A percentile compares a stretch with the other conserved stretches of the same genome.
These are phyloP conservation scores for Neoarius graeffei DNA, from an alignment of 2,113 vertebrate species.

Conservation along the genomic window DNA sequence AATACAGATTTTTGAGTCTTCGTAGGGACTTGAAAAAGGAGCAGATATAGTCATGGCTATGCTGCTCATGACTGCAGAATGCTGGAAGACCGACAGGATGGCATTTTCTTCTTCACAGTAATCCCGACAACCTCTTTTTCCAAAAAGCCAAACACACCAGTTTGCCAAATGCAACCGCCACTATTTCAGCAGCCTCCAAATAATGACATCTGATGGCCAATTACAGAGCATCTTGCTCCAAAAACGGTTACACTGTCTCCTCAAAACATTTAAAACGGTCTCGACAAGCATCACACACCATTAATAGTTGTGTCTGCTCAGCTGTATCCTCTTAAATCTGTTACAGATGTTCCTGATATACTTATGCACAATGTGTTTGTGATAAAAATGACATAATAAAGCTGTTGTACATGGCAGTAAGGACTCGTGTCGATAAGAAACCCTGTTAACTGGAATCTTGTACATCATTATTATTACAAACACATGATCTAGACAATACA, in stretches of 20 bases:
- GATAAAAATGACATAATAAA: constrained; percentile 29
- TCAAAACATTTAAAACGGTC: constrained; percentile 21
- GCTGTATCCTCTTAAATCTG: constrained; percentile 21
- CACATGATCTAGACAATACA: constrained; percentile 9
- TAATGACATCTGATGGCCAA: constrained; percentile 31
- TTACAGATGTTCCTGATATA: constrained; percentile 22
- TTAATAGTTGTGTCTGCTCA: constrained; percentile 21
- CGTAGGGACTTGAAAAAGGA: constrained; percentile 45
- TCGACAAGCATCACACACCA: constrained; percentile 2
- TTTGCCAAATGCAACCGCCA: constrained; percentile 3
- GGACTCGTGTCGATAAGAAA: constrained; percentile 15
- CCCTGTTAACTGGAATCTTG: constrained; percentile 15
- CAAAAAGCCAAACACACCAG: constrained; percentile 9
- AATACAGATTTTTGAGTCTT: constrained; percentile 42
- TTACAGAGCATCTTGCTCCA: constrained; percentile 12
- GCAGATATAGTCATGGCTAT: constrained; percentile 56
- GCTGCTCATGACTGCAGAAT: constrained; percentile 56
- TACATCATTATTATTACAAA: constrained; percentile 27
- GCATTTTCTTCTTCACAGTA: constrained; percentile 53
- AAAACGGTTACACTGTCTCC: constrained; percentile 19
- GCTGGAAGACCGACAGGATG: constrained; percentile 55
- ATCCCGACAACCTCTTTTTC: constrained; percentile 50
- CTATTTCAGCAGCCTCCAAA: constrained; percentile 25
- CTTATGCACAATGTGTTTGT: constrained; percentile 20
- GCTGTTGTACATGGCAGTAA: constrained; percentile 13